These are phyloP conservation scores for Ametastegia equiseti DNA, from an alignment of 2,888 invertebrate species.

Conservation along the genomic window DNA sequence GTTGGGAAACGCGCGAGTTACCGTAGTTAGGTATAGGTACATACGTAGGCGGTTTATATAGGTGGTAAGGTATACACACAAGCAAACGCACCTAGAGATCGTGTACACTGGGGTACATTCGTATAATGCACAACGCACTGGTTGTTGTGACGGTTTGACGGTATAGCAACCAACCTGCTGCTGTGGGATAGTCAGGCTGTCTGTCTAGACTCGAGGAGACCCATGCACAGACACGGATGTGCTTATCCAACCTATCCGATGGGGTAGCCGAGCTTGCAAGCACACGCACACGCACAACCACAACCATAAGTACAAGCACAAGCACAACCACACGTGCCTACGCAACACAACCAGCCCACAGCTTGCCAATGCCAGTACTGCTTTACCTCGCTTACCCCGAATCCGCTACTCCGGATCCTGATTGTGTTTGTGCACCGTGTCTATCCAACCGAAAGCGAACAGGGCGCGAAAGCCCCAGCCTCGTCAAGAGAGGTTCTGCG, in stretches of 20 bases:
- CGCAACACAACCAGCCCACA: too few species aligned
- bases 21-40: neutral
- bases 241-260: constrained; percentile 36
- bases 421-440: constrained; percentile 47
- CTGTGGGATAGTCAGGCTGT: constrained; percentile 62
- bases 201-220: constrained; percentile 52
- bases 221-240: constrained; percentile 43
- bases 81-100: too few species aligned
- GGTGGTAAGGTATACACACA: too few species aligned
- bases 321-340: neutral
- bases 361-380: too few species aligned
- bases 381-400: constrained; percentile 30
- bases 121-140: too few species aligned
- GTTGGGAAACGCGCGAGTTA: neutral
- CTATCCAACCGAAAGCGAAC: constrained; percentile 41
- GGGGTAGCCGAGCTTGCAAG: neutral
- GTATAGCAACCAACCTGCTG: constrained; percentile 54
- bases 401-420: constrained; percentile 25
- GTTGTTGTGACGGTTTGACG: too few species aligned
- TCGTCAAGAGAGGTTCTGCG: neutral
- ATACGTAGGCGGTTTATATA: too few species aligned
- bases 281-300: constrained; percentile 2
- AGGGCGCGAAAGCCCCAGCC: neutral
- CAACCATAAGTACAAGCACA: neutral
- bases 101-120: too few species aligned